Evolutionary conservation across 2,113 vertebrate genomes (phyloP).

Genomic region (Atrichornis clamosus): DNA sequence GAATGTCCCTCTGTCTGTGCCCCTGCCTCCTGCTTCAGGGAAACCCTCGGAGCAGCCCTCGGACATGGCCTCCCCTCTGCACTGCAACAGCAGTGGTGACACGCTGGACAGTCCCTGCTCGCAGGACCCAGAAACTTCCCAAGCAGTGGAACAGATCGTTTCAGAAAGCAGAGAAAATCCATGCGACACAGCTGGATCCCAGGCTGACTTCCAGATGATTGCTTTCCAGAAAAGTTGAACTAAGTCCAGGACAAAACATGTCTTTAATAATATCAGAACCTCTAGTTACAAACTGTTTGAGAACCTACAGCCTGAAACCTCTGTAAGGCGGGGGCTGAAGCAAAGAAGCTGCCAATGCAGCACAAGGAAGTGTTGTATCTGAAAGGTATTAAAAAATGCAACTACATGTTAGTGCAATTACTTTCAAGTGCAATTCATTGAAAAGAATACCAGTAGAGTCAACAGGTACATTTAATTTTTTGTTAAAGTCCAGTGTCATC

Average conservation of each 20-base stretch:
- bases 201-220: constrained; percentile 55
- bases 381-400: neutral
- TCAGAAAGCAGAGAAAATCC: constrained; percentile 71
- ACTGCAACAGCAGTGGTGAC: constrained; percentile 79
- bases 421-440: constrained; percentile 40
- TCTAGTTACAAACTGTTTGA: neutral
- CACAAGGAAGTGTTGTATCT: neutral
- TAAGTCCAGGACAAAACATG: neutral
- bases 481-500: neutral
- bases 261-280: neutral
- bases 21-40: constrained; percentile 62
- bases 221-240: constrained; percentile 52
- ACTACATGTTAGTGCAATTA: neutral
- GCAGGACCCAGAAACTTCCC: constrained; percentile 77
- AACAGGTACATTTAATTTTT: neutral
- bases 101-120: constrained; percentile 73
- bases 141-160: constrained; percentile 70
- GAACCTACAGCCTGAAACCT: neutral
- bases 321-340: neutral
- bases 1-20: constrained; percentile 76
- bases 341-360: neutral
- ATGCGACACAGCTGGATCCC: constrained; percentile 70
- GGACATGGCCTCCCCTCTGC: constrained; percentile 77
- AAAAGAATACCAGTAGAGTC: neutral
- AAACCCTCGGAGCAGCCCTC: constrained; percentile 76